Evolutionary conservation across 2,888 invertebrate species (phyloP), one percentile per base, ranked within the genome.

Genomic region (Eledona agricola): DNA sequence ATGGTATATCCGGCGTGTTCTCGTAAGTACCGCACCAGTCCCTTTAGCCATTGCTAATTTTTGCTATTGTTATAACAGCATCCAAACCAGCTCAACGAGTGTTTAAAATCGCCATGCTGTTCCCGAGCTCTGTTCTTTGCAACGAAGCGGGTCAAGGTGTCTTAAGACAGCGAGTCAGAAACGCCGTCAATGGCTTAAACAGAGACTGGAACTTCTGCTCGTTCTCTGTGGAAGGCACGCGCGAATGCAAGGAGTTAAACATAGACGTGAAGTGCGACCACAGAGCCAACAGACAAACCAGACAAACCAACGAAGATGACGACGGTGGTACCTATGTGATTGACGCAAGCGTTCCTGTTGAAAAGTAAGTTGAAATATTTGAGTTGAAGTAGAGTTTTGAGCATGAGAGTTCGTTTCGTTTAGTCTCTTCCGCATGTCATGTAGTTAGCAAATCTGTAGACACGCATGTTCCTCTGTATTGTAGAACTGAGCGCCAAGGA

Each of bases 191-290:
- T 67, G 87, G 92, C 34, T 81, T 96, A 42, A 96, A 97, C 75
- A 85, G 93, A 65, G 93, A 96, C 70, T 97, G 96, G 96, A 92
- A 93, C 81, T 92, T 96, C 88, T 96, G 96, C 74, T 93, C 94
- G 0, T 91, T 93, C 73, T 87, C 91, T 53, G 83, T 87, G 29
- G 90, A 93, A 78, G 93, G 94, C 84, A 86, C 86, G 13, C 85
- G 90, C 29, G 93, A 93, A 72, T 96, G 96, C 72, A 92, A 91
- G 70, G 93, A 94, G 69, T 79, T 96, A 40, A 87, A 90, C 66
- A 93, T 96, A 63, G 90, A 93, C 70, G 93, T 96, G 1, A 92
- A 93, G 74, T 96, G 95, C 69, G 93, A 93, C 71, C 93, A 92
- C 69, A 85, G 90, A 60, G 80, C 81, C 4, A 76, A 78, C 42